Evolutionary conservation across 2,113 vertebrate species (phyloP).

Genomic region (Stomatorhinus ivindoensis): DNA sequence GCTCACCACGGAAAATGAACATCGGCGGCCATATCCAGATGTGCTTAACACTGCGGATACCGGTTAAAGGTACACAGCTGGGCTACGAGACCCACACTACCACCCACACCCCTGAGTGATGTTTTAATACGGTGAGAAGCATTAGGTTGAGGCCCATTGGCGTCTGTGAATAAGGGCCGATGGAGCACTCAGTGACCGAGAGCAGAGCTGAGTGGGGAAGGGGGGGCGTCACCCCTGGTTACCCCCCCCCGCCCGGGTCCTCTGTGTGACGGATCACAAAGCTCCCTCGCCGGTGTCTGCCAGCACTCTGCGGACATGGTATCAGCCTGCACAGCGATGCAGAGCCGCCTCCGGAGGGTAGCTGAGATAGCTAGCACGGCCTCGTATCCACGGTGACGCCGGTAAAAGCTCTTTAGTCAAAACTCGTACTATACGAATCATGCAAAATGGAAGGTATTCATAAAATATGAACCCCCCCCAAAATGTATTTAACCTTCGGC

Average conservation of each 20-base stretch:
- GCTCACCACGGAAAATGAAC: neutral
- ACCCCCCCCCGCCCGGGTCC: neutral
- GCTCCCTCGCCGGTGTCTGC: neutral
- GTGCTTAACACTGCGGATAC: neutral
- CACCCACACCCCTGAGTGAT: neutral
- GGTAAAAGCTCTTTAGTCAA: neutral
- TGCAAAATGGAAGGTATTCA: neutral
- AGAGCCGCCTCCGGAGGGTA: neutral
- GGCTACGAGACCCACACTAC: neutral
- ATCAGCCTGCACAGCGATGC: neutral
- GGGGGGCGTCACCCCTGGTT: neutral
- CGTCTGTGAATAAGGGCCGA: neutral
- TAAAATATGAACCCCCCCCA: neutral
- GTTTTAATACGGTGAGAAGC: neutral
- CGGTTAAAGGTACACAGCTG: neutral
- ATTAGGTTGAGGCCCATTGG: neutral
- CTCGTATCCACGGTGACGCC: neutral
- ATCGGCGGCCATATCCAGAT: neutral
- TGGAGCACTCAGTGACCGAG: neutral
- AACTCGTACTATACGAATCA: neutral
- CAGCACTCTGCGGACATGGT: neutral
- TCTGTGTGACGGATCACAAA: neutral
- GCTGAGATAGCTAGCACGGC: neutral
- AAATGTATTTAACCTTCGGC: neutral
- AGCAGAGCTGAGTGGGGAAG: neutral